Conservation (phyloP, 1,140 invertebrate species). For the Drosophila nannoptera region DNA sequence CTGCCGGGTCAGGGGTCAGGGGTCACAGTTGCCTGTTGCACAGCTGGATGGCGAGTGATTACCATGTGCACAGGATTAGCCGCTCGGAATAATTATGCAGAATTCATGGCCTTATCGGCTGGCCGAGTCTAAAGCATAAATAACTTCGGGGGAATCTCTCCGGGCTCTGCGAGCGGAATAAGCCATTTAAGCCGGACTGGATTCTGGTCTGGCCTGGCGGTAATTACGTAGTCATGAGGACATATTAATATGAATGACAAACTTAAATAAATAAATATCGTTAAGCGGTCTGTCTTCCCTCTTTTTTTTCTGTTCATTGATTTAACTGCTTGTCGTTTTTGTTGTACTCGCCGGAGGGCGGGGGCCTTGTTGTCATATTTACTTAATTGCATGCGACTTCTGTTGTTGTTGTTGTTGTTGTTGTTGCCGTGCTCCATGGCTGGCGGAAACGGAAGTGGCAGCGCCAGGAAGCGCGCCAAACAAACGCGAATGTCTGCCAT, state of each 20-base stretch:
- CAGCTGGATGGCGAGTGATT: conserved; percentile 4
- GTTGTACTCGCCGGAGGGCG: conserved; percentile 5
- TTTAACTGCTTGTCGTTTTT: conserved; percentile 43
- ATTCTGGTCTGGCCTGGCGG: conserved; percentile 41
- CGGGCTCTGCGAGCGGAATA: background rate
- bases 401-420: conserved; percentile 44
- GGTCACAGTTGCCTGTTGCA: background rate
- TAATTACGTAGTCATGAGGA: conserved; percentile 63
- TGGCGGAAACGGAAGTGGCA: conserved; percentile 72
- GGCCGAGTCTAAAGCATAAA: background rate
- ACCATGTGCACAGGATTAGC: conserved; percentile 5
- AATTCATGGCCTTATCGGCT: background rate
- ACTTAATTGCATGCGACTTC: conserved; percentile 72
- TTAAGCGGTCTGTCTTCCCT: conserved; percentile 19
- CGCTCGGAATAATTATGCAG: conserved; percentile 7
- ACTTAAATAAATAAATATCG: conserved; percentile 8
- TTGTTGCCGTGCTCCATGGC: conserved; percentile 39
- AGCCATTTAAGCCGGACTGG: background rate
- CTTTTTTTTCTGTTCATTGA: conserved; percentile 45
- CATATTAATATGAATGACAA: background rate
- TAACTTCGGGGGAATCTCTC: background rate
- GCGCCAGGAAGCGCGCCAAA: conserved; percentile 75
- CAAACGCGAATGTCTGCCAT: conserved; percentile 76
- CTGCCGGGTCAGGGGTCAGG: background rate
- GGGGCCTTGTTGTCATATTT: conserved; percentile 61